These are phyloP conservation scores for Catharus fuscescens DNA, from an alignment of 2,113 vertebrate genomes.

Conservation along the genomic window DNA sequence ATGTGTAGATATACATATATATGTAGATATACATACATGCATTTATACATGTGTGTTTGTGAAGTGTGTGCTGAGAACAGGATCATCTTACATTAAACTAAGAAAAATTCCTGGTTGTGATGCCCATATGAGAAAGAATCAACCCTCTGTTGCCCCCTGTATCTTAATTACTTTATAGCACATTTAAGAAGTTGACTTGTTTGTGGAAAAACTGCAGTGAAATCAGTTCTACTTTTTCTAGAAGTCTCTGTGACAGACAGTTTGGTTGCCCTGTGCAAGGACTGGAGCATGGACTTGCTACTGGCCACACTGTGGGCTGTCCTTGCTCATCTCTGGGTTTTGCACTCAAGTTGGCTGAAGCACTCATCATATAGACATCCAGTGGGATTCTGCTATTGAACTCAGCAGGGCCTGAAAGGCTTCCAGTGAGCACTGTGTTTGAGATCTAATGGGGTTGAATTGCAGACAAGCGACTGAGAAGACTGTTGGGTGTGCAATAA, in stretches of 20 bases:
- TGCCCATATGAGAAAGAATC: neutral
- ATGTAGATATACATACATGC: neutral
- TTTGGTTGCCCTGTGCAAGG: neutral
- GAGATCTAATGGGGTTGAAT: neutral
- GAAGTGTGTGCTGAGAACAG: neutral
- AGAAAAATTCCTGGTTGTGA: neutral
- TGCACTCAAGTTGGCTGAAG: neutral
- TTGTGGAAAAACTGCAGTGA: neutral
- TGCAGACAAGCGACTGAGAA: neutral
- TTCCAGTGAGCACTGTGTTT: neutral
- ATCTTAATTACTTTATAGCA: neutral
- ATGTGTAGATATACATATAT: neutral
- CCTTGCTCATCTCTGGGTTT: neutral
- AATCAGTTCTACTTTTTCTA: neutral
- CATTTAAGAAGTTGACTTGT: neutral
- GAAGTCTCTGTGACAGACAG: neutral
- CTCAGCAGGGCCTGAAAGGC: neutral
- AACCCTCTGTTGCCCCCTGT: neutral
- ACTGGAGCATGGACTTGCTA: neutral
- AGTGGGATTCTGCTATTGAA: neutral
- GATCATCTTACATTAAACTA: neutral
- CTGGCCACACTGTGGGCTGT: neutral
- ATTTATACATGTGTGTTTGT: neutral
- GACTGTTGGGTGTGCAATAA: neutral
- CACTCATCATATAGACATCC: accelerated